Evolutionary conservation across 2,888 invertebrate genomes (phyloP).

Genomic region (Cyrtodaria siliqua): DNA sequence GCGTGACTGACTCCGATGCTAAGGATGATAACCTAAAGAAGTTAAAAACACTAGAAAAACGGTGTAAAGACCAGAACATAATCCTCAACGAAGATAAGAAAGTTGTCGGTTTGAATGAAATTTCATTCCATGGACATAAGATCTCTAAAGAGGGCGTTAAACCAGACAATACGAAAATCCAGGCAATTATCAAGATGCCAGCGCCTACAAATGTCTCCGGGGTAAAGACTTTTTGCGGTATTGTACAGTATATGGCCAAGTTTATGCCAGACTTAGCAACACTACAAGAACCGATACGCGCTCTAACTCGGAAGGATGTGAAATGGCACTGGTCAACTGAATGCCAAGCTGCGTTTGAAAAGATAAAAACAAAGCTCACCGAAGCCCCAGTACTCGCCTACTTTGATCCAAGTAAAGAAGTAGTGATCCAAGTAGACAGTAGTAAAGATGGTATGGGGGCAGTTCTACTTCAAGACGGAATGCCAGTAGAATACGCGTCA

Average conservation of each 20-base stretch:
- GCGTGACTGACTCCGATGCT: no score
- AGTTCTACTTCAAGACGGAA: conserved; percentile 59
- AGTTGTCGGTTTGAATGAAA: no score
- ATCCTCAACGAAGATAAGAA: no score
- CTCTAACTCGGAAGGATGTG: conserved; percentile 15
- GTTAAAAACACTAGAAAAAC: no score
- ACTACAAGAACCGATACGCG: conserved; percentile 32
- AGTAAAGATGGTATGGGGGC: conserved; percentile 56
- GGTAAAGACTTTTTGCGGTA: conserved; percentile 60
- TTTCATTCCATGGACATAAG: no score
- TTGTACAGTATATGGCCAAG: conserved; percentile 60
- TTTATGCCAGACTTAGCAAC: conserved; percentile 38
- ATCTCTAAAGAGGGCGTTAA: no score
- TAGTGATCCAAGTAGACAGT: conserved; percentile 59
- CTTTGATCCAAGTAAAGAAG: conserved; percentile 33
- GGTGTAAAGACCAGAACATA: no score
- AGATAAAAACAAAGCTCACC: conserved; percentile 41
- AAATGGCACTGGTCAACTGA: conserved; percentile 26
- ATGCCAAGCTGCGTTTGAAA: conserved; percentile 45
- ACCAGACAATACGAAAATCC: conserved; percentile 41
- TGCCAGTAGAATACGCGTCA: conserved; percentile 61
- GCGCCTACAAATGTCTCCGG: conserved; percentile 45
- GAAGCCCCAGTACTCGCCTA: conserved; percentile 44
- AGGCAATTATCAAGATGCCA: conserved; percentile 53
- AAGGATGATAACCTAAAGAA: no score